Percentiles rank a stretch among this genome's conserved stretches.
Evolutionary conservation across 1,140 invertebrate genomes (phyloP).

Genomic region (Rhagoletis pomonella): DNA sequence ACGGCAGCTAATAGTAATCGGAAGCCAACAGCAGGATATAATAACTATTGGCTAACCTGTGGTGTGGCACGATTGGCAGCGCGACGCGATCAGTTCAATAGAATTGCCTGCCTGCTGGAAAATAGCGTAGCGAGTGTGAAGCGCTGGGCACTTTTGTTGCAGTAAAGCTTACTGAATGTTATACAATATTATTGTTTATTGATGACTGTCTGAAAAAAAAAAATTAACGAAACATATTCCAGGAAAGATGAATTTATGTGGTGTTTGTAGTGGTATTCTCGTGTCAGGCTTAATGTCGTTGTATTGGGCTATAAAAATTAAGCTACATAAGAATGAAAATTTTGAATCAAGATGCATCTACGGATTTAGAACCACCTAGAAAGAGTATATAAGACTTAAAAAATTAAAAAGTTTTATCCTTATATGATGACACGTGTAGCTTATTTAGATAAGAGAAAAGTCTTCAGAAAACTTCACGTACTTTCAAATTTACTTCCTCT

Average conservation of each 20-base stretch:
- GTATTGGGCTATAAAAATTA: too few species aligned
- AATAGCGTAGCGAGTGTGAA: background rate
- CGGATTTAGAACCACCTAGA: too few species aligned
- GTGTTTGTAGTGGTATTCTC: too few species aligned
- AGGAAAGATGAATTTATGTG: background rate
- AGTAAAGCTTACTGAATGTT: slow-evolving; percentile 33
- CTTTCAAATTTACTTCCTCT: too few species aligned
- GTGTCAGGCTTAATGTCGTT: too few species aligned
- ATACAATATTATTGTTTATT: slow-evolving; percentile 72
- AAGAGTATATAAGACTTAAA: too few species aligned
- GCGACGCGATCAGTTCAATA: slow-evolving; percentile 67
- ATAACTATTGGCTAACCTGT: slow-evolving; percentile 44
- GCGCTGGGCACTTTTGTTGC: background rate
- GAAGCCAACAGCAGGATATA: slow-evolving; percentile 37
- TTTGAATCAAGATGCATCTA: too few species aligned
- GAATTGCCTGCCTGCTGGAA: slow-evolving; percentile 63
- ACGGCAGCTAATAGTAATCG: slow-evolving; percentile 40
- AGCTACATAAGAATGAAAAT: too few species aligned
- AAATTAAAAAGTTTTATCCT: too few species aligned
- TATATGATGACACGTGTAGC: too few species aligned
- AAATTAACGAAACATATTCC: background rate
- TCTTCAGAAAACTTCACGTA: too few species aligned
- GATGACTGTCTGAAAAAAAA: slow-evolving; percentile 62
- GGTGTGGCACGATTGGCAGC: slow-evolving; percentile 16
- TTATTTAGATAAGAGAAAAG: too few species aligned